A percentile compares a stretch with the other conserved stretches of the same genome.
Conservation (phyloP, 2,888 invertebrate genomes). For the Agriopis leucophaearia region DNA sequence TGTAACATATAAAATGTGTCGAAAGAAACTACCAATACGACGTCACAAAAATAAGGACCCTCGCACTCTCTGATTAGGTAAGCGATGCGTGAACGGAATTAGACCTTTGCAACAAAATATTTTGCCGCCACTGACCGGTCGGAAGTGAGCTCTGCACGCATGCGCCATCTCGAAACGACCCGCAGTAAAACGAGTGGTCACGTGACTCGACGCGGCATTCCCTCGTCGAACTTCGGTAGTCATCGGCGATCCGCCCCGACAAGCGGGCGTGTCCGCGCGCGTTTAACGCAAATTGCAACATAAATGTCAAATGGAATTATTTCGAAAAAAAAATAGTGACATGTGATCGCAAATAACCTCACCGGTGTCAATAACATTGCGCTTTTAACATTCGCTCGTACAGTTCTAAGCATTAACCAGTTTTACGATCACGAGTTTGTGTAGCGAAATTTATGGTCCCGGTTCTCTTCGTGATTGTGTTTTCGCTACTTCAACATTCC, state of each 20-base stretch:
- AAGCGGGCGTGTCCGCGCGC: slow-evolving; percentile 65
- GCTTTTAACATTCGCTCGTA: slow-evolving; percentile 60
- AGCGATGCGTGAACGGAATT: slow-evolving; percentile 36
- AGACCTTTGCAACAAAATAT: slow-evolving; percentile 52
- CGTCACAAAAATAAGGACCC: slow-evolving; percentile 12
- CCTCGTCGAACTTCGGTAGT: slow-evolving; percentile 83
- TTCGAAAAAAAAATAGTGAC: slow-evolving; percentile 77
- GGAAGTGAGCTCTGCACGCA: slow-evolving; percentile 64
- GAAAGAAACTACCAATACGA: neutral
- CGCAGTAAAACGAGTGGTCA: slow-evolving; percentile 87
- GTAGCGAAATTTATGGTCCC: slow-evolving; percentile 73
- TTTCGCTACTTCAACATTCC: slow-evolving; percentile 73
- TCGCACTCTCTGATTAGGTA: slow-evolving; percentile 14
- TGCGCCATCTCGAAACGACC: slow-evolving; percentile 82
- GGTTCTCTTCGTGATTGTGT: slow-evolving; percentile 75
- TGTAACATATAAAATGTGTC: neutral
- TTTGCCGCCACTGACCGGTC: slow-evolving; percentile 74
- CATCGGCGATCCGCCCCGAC: slow-evolving; percentile 70
- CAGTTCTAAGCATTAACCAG: slow-evolving; percentile 53
- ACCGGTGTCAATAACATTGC: slow-evolving; percentile 59
- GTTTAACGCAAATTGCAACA: slow-evolving; percentile 62
- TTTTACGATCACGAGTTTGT: slow-evolving; percentile 65
- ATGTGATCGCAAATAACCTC: slow-evolving; percentile 70
- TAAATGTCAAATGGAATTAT: slow-evolving; percentile 80
- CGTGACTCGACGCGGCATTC: slow-evolving; percentile 86